Conservation (phyloP, 1,140 invertebrate species). For the Ostrea edulis region DNA sequence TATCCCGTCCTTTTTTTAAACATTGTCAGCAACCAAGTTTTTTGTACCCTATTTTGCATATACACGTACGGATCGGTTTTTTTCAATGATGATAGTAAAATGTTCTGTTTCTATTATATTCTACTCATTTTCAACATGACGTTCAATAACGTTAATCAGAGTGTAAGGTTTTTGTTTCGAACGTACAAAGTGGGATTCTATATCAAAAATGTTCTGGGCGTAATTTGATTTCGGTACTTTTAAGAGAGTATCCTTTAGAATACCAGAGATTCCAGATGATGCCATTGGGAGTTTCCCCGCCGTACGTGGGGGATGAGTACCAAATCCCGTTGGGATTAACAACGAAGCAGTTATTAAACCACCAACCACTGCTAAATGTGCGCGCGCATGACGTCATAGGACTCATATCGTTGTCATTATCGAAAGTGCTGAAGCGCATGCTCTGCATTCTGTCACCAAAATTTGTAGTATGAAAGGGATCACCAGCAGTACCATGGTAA, state of each 20-base stretch:
- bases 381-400: conserved; percentile 51
- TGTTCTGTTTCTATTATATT: too few relatives aligned
- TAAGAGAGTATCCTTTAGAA: conserved; percentile 51
- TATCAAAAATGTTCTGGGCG: conserved; percentile 45
- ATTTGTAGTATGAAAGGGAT: conserved; percentile 56
- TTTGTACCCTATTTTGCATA: too few relatives aligned
- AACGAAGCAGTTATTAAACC: conserved; percentile 58
- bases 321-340: conserved; percentile 60
- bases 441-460: conserved; percentile 52
- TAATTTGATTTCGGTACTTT: conserved; percentile 53
- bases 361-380: conserved; percentile 61
- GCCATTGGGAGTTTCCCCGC: conserved; percentile 47
- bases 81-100: too few relatives aligned
- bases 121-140: too few relatives aligned
- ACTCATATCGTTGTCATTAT: conserved; percentile 62
- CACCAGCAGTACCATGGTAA: conserved; percentile 52
- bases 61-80: too few relatives aligned
- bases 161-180: too few relatives aligned
- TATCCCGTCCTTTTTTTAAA: too few relatives aligned
- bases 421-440: conserved; percentile 61
- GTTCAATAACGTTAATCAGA: too few relatives aligned
- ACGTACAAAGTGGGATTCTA: background rate
- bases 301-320: conserved; percentile 50
- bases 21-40: too few relatives aligned
- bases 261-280: conserved; percentile 60